Base-by-base conservation (phyloP, 2,888 invertebrate species). In the Acrobasis suavella region DNA sequence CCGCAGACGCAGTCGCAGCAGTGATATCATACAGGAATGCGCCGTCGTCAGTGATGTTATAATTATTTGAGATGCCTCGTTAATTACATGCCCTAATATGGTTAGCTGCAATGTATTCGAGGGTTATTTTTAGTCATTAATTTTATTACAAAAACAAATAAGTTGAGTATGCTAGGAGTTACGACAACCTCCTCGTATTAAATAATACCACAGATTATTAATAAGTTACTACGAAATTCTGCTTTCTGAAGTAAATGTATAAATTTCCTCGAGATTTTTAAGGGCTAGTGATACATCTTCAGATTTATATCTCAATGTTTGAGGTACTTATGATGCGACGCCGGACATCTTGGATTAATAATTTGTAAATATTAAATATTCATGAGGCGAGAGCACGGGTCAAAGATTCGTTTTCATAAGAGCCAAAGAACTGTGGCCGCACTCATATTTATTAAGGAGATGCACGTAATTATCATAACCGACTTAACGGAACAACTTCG, bases 291-390 rank as follows among this genome's bases (percentile, higher is more conserved):
- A 32, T 32, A 32, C 32, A 32, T 32, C 32, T 32, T 7, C 8
- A 32, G 32, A 32, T 32, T 32, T 32, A 32, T 32, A 5, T 32
- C 32, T 32, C 32, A 32, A 32, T 32, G 32, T 0, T 7, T 7
- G 32, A 6, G 9, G 17, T 22, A 22, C 42, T 42, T 56, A 42
- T 56, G 67, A 58, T 39, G 51, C 74, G 70, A 73, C 70, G 72
- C 76, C 74, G 83, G 83, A 86, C 86, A 86, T 86, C 86, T 87
- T 86, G 90, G 89, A 90, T 89, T 89, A 89, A 91, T 90, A 91
- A 91, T 89, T 89, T 91, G 89, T 91, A 87, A 90, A 91, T 90
- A 91, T 90, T 91, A 89, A 86, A 91, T 91, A 91, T 91, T 91
- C 91, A 91, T 91, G 90, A 91, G 87, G 63, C 73, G 72, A 77